Evolutionary conservation across 2,113 vertebrate genomes (phyloP).

Genomic region (Syngnathus typhle): DNA sequence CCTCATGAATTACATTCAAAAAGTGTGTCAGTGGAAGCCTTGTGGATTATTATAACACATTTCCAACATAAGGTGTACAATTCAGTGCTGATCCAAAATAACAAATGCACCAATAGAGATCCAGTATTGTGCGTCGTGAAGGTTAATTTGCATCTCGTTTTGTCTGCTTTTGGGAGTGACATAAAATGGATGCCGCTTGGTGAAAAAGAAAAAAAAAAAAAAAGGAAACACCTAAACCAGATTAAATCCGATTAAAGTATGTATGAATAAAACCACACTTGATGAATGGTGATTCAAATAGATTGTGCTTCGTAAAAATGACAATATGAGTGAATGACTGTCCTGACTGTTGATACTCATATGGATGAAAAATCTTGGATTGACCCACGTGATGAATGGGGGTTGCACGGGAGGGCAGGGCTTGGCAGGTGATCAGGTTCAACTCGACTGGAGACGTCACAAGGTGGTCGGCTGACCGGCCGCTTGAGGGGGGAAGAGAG

Average conservation of each 20-base stretch:
- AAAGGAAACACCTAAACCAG: not conserved
- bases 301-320: conserved; percentile 1
- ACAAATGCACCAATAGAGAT: not conserved
- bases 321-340: not conserved
- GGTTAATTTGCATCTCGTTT: not conserved
- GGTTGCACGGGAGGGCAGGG: conserved; percentile 41
- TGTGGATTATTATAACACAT: not conserved
- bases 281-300: conserved; percentile 4
- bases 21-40: conserved; percentile 5
- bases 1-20: conserved; percentile 35
- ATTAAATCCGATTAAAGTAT: not conserved
- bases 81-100: not conserved
- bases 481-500: conserved; percentile 60
- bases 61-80: not conserved
- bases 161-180: not conserved
- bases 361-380: conserved; percentile 12
- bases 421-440: conserved; percentile 51
- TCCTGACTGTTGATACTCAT: not conserved
- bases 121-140: not conserved
- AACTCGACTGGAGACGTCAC: conserved; percentile 66
- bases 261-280: conserved; percentile 14
- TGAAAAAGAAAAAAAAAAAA: not conserved
- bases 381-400: conserved; percentile 34
- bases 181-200: not conserved
- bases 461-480: conserved; percentile 95